phyloP scores from a whole-genome alignment of 2,797 vertebrate species.

The Poecilia picta region DNA sequence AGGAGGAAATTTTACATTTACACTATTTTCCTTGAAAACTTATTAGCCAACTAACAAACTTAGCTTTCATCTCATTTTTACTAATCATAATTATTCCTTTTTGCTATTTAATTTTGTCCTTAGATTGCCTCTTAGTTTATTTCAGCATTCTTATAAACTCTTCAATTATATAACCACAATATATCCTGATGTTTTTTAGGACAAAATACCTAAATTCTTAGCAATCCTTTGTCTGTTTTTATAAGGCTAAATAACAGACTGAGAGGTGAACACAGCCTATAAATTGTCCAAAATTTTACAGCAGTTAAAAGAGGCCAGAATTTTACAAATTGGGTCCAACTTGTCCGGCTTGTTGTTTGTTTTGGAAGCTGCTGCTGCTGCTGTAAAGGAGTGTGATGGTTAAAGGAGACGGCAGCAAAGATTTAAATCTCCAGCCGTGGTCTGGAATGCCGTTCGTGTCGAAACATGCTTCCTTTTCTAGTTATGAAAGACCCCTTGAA shows the following conservation, averaged over 20 bases:
- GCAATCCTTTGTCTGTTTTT: background rate
- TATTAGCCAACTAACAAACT: background rate
- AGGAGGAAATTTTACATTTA: background rate
- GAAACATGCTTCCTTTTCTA: slow-evolving; percentile 75
- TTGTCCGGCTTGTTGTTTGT: slow-evolving; percentile 12
- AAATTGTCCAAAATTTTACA: slow-evolving; percentile 1
- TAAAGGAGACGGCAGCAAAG: slow-evolving; percentile 48
- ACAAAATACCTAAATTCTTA: background rate
- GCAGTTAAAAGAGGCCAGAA: slow-evolving; percentile 23
- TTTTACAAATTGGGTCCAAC: slow-evolving; percentile 2
- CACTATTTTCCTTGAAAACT: background rate
- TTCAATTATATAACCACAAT: background rate
- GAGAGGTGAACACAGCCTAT: background rate
- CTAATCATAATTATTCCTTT: background rate
- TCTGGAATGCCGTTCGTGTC: slow-evolving; percentile 83
- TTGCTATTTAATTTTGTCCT: background rate
- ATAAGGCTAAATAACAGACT: background rate
- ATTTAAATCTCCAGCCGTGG: slow-evolving; percentile 75
- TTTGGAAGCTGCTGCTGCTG: slow-evolving; percentile 31
- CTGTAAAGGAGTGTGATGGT: slow-evolving; percentile 46
- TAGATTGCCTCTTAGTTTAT: background rate
- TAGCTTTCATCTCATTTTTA: background rate
- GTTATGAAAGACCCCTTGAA: slow-evolving; percentile 85
- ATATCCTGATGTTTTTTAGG: background rate
- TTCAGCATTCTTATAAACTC: background rate